Evolutionary conservation across 2,797 vertebrate species (phyloP), one percentile per base, ranked within the genome.

Genomic region (Thripadectes ignobilis): DNA sequence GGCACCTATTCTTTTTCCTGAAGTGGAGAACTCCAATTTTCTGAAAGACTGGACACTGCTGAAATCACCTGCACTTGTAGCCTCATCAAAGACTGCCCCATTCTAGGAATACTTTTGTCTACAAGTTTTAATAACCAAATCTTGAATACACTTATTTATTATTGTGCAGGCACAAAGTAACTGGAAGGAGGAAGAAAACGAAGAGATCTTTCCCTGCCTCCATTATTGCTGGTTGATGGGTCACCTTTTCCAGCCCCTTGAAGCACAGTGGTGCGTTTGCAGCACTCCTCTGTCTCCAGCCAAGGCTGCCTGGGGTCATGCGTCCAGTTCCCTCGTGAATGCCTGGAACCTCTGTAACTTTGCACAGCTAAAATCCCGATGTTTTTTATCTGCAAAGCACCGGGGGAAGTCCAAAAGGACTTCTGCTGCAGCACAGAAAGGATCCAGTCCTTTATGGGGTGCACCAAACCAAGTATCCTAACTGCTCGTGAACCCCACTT

Each of bases 291-390:
- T 10, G 4, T 14, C 51, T 58, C 43, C 51, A 52, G 61, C 22
- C 67, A 55, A 29, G 5, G 10, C 13, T 52, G 54, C 46, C 59
- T 22, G 36, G 14, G 16, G 14, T 71, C 2, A 0, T 43, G 41
- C 1, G 1, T n/a, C 0, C 0, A 9, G 17, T 29, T 73, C 57
- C 38, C 22, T 48, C 2, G 7, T 27, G 49, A 12, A 93, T 3
- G 6, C 20, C 17, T 68, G 58, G 6, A 72, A 84, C 10, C 0
- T 0, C 74, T 38, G 34, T 13, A 68, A 6, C 20, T 17, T 68
- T 4, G 1, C 14, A 12, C 48, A 34, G 39, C 38, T 49, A 54
- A 89, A 75, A 67, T 36, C 32, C 21, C 18, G 10, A 1, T 0
- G 2, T 27, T 7, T 67, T 83, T 59, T 38, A 54, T 39, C 26